phyloP scores from a whole-genome alignment of 2,888 invertebrate genomes.

The Augiades crinisus region DNA sequence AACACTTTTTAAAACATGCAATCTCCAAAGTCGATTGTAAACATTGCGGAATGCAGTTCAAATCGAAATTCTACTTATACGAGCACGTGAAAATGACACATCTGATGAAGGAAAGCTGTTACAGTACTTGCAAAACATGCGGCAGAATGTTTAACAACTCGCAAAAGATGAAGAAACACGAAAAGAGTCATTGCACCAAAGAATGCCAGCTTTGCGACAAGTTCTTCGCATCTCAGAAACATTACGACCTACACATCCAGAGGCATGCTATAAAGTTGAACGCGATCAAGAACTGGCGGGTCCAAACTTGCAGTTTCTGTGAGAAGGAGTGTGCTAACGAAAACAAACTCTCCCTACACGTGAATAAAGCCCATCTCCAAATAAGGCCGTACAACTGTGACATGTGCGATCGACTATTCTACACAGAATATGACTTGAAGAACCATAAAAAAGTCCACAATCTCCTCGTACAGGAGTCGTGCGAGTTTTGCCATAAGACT shows the following conservation, averaged over 20 bases:
- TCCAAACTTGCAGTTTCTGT: constrained; percentile 65
- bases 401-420: constrained; percentile 69
- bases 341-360: constrained; percentile 62
- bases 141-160: constrained; percentile 46
- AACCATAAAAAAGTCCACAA: constrained; percentile 61
- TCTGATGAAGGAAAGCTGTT: constrained; percentile 39
- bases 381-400: constrained; percentile 70
- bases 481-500: constrained; percentile 58
- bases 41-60: constrained; percentile 46
- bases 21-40: constrained; percentile 44
- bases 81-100: constrained; percentile 64
- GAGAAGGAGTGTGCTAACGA: constrained; percentile 59
- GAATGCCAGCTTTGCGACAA: constrained; percentile 59
- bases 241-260: constrained; percentile 54
- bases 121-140: constrained; percentile 49
- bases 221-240: constrained; percentile 45
- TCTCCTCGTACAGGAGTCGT: constrained; percentile 50
- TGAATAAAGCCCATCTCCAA: constrained; percentile 68
- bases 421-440: constrained; percentile 58
- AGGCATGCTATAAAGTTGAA: constrained; percentile 52
- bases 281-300: constrained; percentile 35
- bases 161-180: constrained; percentile 46
- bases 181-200: constrained; percentile 45
- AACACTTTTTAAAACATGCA: constrained; percentile 57
- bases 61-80: constrained; percentile 57